Conservation (phyloP, 2,888 invertebrate species). For the Metalampra italica region DNA sequence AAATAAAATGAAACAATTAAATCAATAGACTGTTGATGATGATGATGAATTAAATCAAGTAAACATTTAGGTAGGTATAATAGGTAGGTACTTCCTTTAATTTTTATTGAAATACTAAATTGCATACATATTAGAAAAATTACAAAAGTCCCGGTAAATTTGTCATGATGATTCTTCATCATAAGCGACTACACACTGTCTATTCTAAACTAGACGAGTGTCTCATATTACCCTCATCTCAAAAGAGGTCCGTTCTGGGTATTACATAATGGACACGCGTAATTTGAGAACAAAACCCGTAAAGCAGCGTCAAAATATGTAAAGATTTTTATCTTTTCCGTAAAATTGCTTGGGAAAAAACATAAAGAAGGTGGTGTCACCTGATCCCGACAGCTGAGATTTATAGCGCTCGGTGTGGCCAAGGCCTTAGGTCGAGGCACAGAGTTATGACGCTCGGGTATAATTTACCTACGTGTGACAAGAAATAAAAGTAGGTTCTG, state of each 20-base stretch:
- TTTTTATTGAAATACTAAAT: no score
- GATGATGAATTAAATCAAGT: no score
- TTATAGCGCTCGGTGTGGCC: constrained; percentile 72
- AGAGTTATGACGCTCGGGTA: constrained; percentile 68
- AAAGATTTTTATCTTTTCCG: constrained; percentile 78
- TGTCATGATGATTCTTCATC: no score
- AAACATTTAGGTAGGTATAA: no score
- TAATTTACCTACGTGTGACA: constrained; percentile 68
- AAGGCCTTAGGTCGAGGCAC: constrained; percentile 67
- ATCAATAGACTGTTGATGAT: no score
- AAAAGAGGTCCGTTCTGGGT: constrained; percentile 62
- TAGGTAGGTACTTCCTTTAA: no score
- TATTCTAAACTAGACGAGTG: constrained; percentile 6
- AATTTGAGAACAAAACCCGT: constrained; percentile 74
- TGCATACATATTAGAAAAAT: no score
- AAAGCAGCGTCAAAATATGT: constrained; percentile 79
- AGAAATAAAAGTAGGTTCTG: constrained; percentile 50
- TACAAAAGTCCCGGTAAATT: no score
- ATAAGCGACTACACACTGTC: not conserved
- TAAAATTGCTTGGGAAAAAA: constrained; percentile 80
- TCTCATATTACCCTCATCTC: constrained; percentile 27
- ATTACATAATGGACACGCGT: constrained; percentile 71
- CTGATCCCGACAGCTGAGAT: constrained; percentile 74
- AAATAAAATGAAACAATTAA: no score
- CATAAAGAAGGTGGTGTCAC: constrained; percentile 80